A percentile compares a stretch with the other conserved stretches of the same genome.
Evolutionary conservation across 1,140 invertebrate genomes (phyloP).

Genomic region (Diuraphis noxia): DNA sequence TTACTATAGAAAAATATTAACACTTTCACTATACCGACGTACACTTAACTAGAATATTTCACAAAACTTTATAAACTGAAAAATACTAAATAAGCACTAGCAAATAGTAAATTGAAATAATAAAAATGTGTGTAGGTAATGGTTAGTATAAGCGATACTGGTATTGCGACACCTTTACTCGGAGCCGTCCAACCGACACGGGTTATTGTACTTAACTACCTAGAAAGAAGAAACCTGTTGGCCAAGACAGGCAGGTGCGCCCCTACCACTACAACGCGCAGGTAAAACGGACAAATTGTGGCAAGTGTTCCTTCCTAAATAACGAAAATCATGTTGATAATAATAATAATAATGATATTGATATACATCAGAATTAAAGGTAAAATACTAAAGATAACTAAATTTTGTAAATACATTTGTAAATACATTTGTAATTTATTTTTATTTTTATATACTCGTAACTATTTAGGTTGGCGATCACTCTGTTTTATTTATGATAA

Average conservation of each 20-base stretch:
- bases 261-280: conserved; percentile 36
- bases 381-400: background rate
- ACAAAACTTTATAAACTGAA: background rate
- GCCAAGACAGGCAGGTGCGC: conserved; percentile 49
- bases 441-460: background rate
- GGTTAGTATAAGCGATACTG: conserved; percentile 36
- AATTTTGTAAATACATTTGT: background rate
- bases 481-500: background rate
- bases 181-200: conserved; percentile 49
- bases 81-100: background rate
- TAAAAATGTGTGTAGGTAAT: background rate
- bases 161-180: conserved; percentile 44
- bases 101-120: background rate
- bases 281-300: conserved; percentile 44
- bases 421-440: background rate
- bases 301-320: conserved; percentile 19
- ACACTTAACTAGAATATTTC: background rate
- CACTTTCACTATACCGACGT: conserved; percentile 9
- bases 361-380: background rate
- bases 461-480: background rate
- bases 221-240: conserved; percentile 51
- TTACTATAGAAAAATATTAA: background rate
- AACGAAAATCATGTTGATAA: conserved; percentile 23
- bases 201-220: conserved; percentile 53
- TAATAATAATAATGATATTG: conserved; percentile 9